These are phyloP conservation scores for Chrysaora quinquecirrha DNA, from an alignment of 30 jellyfish, hydroid and myxozoan species.

Conservation along the genomic window DNA sequence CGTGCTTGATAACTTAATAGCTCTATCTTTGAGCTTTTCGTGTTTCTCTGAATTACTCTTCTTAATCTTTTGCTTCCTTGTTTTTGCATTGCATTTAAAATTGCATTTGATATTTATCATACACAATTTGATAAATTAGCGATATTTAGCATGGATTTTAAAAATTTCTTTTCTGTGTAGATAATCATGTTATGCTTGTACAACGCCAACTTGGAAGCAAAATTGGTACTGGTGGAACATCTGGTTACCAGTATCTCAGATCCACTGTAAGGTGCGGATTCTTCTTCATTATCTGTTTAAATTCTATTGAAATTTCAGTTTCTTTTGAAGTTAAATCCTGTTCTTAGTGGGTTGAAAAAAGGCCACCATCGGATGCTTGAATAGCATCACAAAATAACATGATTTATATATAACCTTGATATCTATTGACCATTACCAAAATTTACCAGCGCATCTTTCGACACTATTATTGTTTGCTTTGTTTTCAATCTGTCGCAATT, in stretches of 20 bases:
- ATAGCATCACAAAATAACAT: not conserved
- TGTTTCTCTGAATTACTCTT: too few species aligned
- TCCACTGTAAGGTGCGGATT: conserved; percentile 84
- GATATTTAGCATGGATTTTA: too few species aligned
- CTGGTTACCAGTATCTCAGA: conserved; percentile 89
- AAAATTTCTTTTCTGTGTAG: conserved; percentile 35
- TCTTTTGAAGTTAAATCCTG: not conserved
- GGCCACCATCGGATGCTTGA: not conserved
- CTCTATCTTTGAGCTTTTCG: too few species aligned
- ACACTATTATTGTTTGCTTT: too few species aligned
- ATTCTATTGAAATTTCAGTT: not conserved
- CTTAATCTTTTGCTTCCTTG: too few species aligned
- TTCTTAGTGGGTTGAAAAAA: not conserved
- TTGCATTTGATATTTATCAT: too few species aligned
- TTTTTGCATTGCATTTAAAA: too few species aligned
- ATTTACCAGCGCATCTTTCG: too few species aligned
- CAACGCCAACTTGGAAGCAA: conserved; percentile 87
- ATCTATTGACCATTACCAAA: not conserved
- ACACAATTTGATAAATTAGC: too few species aligned
- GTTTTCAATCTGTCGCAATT: too few species aligned
- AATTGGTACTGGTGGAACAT: conserved; percentile 95
- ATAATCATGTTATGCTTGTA: conserved; percentile 90
- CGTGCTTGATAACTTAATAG: too few species aligned
- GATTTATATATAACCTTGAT: not conserved
- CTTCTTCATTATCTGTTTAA: not conserved